Conservation (phyloP, 2,797 vertebrate genomes). For the Karalla daura region DNA sequence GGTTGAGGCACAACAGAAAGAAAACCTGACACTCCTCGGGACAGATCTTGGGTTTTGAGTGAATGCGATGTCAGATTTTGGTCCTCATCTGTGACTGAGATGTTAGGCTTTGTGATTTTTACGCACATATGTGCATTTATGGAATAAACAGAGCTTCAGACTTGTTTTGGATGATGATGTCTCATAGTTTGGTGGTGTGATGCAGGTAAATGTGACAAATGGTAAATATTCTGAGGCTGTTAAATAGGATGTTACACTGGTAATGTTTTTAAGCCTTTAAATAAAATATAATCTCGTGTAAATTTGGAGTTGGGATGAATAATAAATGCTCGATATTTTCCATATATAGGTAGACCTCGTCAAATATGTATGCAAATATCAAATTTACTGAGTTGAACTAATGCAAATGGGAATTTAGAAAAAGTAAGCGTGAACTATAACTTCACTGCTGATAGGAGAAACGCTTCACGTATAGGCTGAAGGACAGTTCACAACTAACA, state of each 20-base stretch:
- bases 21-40: not conserved
- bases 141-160: not conserved
- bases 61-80: not conserved
- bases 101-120: not conserved
- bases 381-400: not conserved
- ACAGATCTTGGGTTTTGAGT: not conserved
- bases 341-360: not conserved
- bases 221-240: slow-evolving; percentile 22
- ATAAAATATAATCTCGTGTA: slow-evolving; percentile 42
- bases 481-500: slow-evolving; percentile 46
- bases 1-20: slow-evolving; percentile 10
- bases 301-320: slow-evolving; percentile 35
- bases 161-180: not conserved
- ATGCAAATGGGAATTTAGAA: not conserved
- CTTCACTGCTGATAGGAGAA: not conserved
- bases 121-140: not conserved
- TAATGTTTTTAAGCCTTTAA: slow-evolving; percentile 28
- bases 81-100: not conserved
- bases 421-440: slow-evolving; percentile 16
- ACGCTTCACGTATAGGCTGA: slow-evolving; percentile 5
- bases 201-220: slow-evolving; percentile 34
- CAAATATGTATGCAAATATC: not conserved
- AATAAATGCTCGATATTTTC: slow-evolving; percentile 34
- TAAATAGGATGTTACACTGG: slow-evolving; percentile 18
- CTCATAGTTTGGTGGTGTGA: slow-evolving; percentile 7